Evolutionary conservation across 2,888 invertebrate species (phyloP), one percentile per base, ranked within the genome.

Genomic region (Eumerus sabulonum): DNA sequence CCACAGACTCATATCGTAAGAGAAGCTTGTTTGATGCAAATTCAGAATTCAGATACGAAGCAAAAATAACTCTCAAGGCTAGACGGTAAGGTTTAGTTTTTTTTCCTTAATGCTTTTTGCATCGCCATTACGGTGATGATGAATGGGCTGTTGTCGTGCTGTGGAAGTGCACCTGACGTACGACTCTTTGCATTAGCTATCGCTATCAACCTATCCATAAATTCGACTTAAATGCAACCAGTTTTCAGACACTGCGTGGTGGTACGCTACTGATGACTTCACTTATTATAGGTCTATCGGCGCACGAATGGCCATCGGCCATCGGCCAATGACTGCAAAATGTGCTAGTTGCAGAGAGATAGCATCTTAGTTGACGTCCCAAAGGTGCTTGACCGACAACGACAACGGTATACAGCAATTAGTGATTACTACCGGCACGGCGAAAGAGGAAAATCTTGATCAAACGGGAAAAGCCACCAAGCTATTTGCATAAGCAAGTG

Each of bases 381-480:
- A 60, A 42, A 74, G 73, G 74, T 74, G 40, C 40, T 64, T 79
- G 68, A 70, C 79, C 79, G 64, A 70, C 68, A 70, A 70, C 79
- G 64, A 70, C 68, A 70, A 64, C 74, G 67, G 66, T 60, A 40
- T 17, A 40, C 14, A 17, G 64, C 36, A 66, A 66, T 66, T 73
- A 73, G 13, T 35, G 27, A 47, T 27, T 19, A 42, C 17, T 54
- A 45, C 57, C 13, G 48, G 18, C 5, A 38, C 19, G 14, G 36
- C 44, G 9, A 42, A 60, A 14, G 59, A 66, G 59, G 66, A 48
- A 59, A 63, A 45, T 60, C 35, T 45, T 17, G 62, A 76, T 53
- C 44, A 16, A 42, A 27, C 27, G 2, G 27, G 27, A 27, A 27
- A 27, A 27, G 27, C 7, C 63, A 42, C 14, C 36, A 40, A 35